Base-by-base conservation (phyloP, 2,113 vertebrate genomes). In the Heterochromis multidens region DNA sequence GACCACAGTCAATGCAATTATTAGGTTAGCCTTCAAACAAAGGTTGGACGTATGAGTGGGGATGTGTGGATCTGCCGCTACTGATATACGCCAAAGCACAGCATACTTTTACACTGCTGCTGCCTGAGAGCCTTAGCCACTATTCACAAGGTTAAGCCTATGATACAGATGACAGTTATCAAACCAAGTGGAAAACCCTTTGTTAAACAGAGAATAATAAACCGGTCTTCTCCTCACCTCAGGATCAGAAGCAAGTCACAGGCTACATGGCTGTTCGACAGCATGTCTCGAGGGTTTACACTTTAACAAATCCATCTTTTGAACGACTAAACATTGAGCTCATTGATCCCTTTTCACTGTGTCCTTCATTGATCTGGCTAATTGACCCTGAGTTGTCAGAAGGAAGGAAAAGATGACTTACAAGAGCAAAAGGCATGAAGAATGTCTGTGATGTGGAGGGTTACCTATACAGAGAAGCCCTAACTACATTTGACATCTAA, bases 301-400 rank as follows among this genome's bases (percentile, higher is more conserved):
- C 25, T 72, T 86, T 87, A 83, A 82, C 82, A 92, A 92, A 93
- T 92, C 80, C 23, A 40, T 80, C 81, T 67, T 91, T 52, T 88
- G 89, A 87, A 82, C 77, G 14, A 72, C 65, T 81, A 79, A 87
- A 93, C 91, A 87, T 89, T 90, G 77, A 70, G 52, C 79, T 67
- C 40, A 91, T 87, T 88, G 92, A 94, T 93, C 87, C 67, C 40
- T 58, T 35, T 63, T 89, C 83, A 79, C 87, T 89, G 79, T 82
- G 91, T 93, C 91, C 89, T 89, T 89, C 85, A 94, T 81, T 58
- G 91, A 94, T 95, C 85, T 52, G 88, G 65, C 77, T 92, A 92
- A 93, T 91, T 93, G 89, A 93, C 89, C 90, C 82, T 29, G 88
- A 93, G 83, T 78, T 13, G 40, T 88, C 86, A 76, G 57, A 89